A percentile compares a stretch with the other conserved stretches of the same genome.
Conservation (phyloP, 2,113 vertebrate species). For the Zosterops japonicus region DNA sequence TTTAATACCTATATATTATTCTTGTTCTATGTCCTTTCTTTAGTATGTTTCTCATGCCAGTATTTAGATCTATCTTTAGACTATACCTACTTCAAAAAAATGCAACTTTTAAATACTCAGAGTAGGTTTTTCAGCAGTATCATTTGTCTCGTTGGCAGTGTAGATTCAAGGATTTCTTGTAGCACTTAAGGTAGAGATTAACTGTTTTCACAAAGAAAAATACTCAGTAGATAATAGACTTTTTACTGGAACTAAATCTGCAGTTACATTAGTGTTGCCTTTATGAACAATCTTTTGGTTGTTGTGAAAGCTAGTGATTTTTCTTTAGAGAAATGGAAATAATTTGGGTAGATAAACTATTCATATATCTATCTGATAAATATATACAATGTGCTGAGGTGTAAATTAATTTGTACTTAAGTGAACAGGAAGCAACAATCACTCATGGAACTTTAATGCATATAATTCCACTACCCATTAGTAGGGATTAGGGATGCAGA, state of each 20-base stretch:
- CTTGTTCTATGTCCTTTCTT: background rate
- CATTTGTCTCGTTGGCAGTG: background rate
- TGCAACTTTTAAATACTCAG: background rate
- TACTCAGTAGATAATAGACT: background rate
- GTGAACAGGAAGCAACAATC: background rate
- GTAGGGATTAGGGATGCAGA: background rate
- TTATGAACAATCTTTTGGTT: background rate
- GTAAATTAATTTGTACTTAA: background rate
- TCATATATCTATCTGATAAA: background rate
- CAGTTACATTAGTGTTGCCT: background rate
- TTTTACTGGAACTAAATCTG: background rate
- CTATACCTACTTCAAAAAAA: background rate
- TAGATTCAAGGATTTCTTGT: background rate
- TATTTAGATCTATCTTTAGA: background rate
- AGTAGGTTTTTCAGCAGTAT: background rate
- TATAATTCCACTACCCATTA: background rate
- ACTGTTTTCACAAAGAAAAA: background rate
- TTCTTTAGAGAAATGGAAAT: background rate
- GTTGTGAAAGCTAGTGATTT: background rate
- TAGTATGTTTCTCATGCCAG: background rate
- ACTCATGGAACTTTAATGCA: background rate
- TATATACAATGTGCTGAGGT: background rate
- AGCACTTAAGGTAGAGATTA: background rate
- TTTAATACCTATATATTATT: background rate
- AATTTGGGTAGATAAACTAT: background rate